These are phyloP conservation scores for Trochalopteron elliotii DNA, from an alignment of 2,113 vertebrate species.

Conservation along the genomic window DNA sequence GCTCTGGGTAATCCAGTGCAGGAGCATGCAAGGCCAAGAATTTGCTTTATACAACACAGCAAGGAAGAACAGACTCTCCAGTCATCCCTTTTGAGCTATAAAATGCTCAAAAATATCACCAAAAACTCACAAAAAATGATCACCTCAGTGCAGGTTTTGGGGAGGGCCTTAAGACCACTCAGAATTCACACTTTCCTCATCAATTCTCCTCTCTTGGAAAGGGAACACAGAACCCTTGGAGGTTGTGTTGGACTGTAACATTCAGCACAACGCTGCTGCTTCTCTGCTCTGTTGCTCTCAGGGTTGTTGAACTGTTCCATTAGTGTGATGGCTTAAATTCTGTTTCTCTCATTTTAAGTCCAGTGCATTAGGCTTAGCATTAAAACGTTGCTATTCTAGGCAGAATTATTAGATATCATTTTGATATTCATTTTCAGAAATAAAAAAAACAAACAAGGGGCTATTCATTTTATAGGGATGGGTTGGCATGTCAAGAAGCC, in stretches of 20 bases:
- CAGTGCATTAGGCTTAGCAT: neutral
- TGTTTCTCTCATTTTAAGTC: neutral
- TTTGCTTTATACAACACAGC: rapidly evolving
- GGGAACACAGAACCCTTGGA: neutral
- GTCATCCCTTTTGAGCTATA: neutral
- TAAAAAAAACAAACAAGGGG: too few relatives aligned
- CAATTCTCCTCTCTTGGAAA: neutral
- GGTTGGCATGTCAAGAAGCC: neutral
- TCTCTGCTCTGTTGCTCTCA: neutral
- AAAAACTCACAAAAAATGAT: neutral
- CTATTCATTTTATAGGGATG: neutral
- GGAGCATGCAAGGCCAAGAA: neutral
- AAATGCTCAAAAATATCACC: neutral
- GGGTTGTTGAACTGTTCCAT: neutral
- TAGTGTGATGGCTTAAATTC: neutral
- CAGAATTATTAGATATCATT: neutral
- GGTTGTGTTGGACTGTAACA: neutral
- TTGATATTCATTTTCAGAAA: neutral
- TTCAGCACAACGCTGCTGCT: neutral
- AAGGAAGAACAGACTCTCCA: neutral
- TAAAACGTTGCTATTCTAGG: neutral
- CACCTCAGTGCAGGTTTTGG: neutral
- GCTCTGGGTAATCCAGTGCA: neutral
- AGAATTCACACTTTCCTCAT: neutral
- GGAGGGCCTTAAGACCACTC: neutral